Evolutionary conservation across 2,888 invertebrate genomes (phyloP).

Genomic region (Limenitis camilla): DNA sequence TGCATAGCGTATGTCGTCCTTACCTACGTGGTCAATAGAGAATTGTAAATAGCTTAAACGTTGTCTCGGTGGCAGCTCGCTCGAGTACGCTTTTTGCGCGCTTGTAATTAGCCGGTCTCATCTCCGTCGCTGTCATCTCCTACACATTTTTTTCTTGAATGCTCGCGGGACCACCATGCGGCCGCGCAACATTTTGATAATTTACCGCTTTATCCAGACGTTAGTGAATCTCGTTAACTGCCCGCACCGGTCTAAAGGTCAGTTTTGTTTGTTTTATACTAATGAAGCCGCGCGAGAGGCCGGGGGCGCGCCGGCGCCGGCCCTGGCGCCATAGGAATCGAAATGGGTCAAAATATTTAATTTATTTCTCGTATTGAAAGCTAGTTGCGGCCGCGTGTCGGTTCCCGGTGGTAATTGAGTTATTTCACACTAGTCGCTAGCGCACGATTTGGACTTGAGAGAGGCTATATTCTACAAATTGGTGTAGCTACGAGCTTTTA

Average conservation of each 20-base stretch:
- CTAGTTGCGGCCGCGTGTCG: slow-evolving; percentile 40
- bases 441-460: slow-evolving; percentile 23
- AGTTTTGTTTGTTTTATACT: slow-evolving; percentile 73
- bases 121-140: slow-evolving; percentile 66
- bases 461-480: slow-evolving; percentile 34
- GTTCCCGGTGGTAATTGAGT: slow-evolving; percentile 53
- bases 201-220: slow-evolving; percentile 71
- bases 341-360: slow-evolving; percentile 68
- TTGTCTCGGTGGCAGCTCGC: slow-evolving; percentile 41
- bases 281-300: slow-evolving; percentile 65
- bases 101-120: slow-evolving; percentile 61
- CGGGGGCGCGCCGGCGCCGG: slow-evolving; percentile 68
- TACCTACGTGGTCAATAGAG: too few species aligned
- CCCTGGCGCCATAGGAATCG: slow-evolving; percentile 60
- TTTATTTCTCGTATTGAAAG: slow-evolving; percentile 62
- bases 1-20: not conserved
- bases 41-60: slow-evolving; percentile 5
- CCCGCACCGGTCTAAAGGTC: slow-evolving; percentile 66
- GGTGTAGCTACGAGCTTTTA: slow-evolving; percentile 53
- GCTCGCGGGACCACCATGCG: slow-evolving; percentile 60
- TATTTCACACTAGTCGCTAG: slow-evolving; percentile 38
- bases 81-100: slow-evolving; percentile 51
- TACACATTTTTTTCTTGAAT: slow-evolving; percentile 62
- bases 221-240: slow-evolving; percentile 72
- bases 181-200: slow-evolving; percentile 62